A percentile compares a stretch with the other conserved stretches of the same genome.
These are phyloP conservation scores for Apodemia hepburni DNA, from an alignment of 2,888 invertebrate genomes.

Conservation along the genomic window DNA sequence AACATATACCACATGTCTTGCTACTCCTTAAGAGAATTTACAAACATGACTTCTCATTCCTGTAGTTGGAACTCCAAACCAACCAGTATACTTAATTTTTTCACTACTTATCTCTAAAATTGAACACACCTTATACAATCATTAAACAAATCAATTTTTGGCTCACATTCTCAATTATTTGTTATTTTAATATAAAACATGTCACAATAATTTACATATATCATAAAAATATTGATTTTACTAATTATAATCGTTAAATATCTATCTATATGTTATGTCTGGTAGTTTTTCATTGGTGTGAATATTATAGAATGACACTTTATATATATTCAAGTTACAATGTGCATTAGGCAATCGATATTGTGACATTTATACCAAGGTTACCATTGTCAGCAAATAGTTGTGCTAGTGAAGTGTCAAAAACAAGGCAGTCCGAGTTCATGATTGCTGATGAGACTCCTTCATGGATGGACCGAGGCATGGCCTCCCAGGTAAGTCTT, in stretches of 20 bases:
- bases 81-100: slow-evolving; percentile 28
- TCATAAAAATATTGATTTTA: slow-evolving; percentile 38
- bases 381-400: slow-evolving; percentile 99
- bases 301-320: slow-evolving; percentile 36
- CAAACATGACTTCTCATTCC: background rate
- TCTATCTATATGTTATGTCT: slow-evolving; percentile 32
- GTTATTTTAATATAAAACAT: slow-evolving; percentile 30
- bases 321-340: slow-evolving; percentile 24
- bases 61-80: background rate
- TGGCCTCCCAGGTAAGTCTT: slow-evolving; percentile 99
- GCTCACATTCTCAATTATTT: slow-evolving; percentile 40
- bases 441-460: slow-evolving; percentile 98
- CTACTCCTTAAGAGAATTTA: background rate
- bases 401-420: slow-evolving; percentile 98
- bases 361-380: slow-evolving; percentile 99
- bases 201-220: slow-evolving; percentile 38
- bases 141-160: slow-evolving; percentile 58
- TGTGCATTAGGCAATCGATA: slow-evolving; percentile 89
- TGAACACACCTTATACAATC: slow-evolving; percentile 70
- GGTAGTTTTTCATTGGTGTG: slow-evolving; percentile 40
- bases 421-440: slow-evolving; percentile 98
- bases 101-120: slow-evolving; percentile 64
- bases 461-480: slow-evolving; percentile 98
- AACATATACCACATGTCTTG: background rate
- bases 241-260: slow-evolving; percentile 22